phyloP scores from a whole-genome alignment of 2,888 invertebrate species.

The Harmothoe impar region DNA sequence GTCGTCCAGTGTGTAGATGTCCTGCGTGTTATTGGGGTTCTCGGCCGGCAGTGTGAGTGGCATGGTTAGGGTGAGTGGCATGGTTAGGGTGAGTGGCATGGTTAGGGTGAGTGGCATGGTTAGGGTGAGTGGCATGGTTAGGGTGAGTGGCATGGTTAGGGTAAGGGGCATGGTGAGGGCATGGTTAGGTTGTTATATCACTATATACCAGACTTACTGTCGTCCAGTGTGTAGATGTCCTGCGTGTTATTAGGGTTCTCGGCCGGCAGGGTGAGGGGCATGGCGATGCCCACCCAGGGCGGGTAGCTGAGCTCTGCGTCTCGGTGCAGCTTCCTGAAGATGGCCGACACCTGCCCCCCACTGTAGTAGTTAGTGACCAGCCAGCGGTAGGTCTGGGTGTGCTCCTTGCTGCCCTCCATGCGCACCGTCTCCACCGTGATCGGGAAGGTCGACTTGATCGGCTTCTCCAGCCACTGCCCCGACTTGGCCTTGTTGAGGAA shows the following conservation, averaged over 20 bases:
- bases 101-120: background rate
- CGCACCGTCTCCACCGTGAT: constrained; percentile 64
- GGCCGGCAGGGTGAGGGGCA: constrained; percentile 68
- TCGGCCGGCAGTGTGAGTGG: constrained; percentile 67
- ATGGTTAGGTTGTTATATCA: too few relatives aligned
- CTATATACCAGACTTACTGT: constrained; percentile 57
- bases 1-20: constrained; percentile 44
- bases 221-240: constrained; percentile 45
- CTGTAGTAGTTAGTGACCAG: constrained; percentile 71
- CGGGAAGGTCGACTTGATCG: constrained; percentile 65
- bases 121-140: constrained; percentile 57
- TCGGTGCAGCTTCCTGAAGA: constrained; percentile 68
- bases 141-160: too few relatives aligned
- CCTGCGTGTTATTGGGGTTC: constrained; percentile 29
- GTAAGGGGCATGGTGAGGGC: too few relatives aligned
- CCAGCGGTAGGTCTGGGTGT: constrained; percentile 65
- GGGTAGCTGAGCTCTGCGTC: constrained; percentile 71
- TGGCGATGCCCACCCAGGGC: constrained; percentile 75
- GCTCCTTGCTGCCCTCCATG: constrained; percentile 2
- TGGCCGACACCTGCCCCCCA: constrained; percentile 68
- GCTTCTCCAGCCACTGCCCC: constrained; percentile 47
- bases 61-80: constrained; percentile 59
- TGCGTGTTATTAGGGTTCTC: constrained; percentile 42
- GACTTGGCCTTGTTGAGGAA: constrained; percentile 66
- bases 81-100: constrained; percentile 13